A percentile compares a stretch with the other conserved stretches of the same genome.
These are phyloP conservation scores for Mungos mungo DNA, from an alignment of 2,113 vertebrate species.

Conservation along the genomic window DNA sequence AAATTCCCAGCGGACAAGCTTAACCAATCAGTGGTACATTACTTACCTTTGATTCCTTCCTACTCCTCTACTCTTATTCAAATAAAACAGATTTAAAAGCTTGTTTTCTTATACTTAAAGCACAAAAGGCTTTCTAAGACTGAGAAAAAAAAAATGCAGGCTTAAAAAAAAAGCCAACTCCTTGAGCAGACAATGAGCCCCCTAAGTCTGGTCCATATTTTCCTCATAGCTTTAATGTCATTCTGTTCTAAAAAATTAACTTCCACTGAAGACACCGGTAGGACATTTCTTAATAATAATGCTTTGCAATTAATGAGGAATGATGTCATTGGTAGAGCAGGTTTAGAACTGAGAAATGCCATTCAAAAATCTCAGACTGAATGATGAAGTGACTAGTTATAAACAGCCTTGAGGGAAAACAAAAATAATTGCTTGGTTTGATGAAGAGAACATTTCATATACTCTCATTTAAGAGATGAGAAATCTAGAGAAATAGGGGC, in stretches of 20 bases:
- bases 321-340: not conserved
- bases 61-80: conserved; percentile 58
- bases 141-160: conserved; percentile 5
- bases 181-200: not conserved
- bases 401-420: not conserved
- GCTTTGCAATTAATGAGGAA: not conserved
- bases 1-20: conserved; percentile 13
- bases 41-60: conserved; percentile 55
- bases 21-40: conserved; percentile 42
- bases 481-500: not conserved
- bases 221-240: not conserved
- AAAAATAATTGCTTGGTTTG: not conserved
- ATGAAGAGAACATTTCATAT: not conserved
- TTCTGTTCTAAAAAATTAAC: conserved; percentile 57
- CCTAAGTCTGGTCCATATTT: not conserved
- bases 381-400: not conserved
- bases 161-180: not conserved
- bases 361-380: conserved; percentile 5
- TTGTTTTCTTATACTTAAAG: conserved; percentile 63
- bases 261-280: not conserved
- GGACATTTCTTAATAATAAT: not conserved
- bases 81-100: conserved; percentile 74
- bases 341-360: conserved; percentile 9
- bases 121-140: conserved; percentile 56
- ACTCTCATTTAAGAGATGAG: not conserved